phyloP scores from a whole-genome alignment of 2,797 vertebrate genomes.

The Hydrocynus forskahlii region DNA sequence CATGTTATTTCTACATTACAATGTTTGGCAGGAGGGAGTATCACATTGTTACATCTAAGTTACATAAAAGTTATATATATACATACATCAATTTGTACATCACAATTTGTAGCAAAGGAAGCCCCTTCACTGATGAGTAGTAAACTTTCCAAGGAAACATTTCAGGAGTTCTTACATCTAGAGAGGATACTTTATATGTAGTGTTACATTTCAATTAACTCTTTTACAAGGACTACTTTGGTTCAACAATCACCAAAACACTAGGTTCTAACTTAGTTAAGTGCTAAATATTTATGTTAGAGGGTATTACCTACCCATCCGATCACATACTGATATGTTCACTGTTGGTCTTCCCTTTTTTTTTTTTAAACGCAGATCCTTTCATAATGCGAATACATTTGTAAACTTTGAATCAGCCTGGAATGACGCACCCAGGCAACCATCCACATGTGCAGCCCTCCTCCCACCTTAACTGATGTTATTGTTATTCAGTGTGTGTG shows the following conservation, averaged over 20 bases:
- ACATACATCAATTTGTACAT: constrained; percentile 59
- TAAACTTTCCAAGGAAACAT: constrained; percentile 46
- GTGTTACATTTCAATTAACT: constrained; percentile 46
- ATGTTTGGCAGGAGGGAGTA: constrained; percentile 60
- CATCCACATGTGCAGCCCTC: constrained; percentile 51
- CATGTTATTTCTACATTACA: constrained; percentile 56
- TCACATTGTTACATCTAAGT: constrained; percentile 48
- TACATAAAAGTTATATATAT: constrained; percentile 55
- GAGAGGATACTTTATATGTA: constrained; percentile 53
- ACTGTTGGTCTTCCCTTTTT: constrained; percentile 13
- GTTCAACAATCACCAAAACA: constrained; percentile 60
- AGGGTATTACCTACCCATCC: constrained; percentile 29
- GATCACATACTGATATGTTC: constrained; percentile 32
- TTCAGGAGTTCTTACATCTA: constrained; percentile 58
- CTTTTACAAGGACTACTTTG: constrained; percentile 51
- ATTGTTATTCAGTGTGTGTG: constrained; percentile 61
- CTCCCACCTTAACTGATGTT: constrained; percentile 49
- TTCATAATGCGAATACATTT: constrained; percentile 46
- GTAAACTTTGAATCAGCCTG: constrained; percentile 50
- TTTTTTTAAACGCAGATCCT: constrained; percentile 6
- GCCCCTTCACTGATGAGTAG: constrained; percentile 57
- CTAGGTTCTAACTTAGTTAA: constrained; percentile 44
- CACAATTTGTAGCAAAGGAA: constrained; percentile 61
- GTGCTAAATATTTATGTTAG: constrained; percentile 28
- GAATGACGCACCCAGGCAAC: constrained; percentile 37